Evolutionary conservation across 2,797 vertebrate species (phyloP).

Genomic region (Labeo calbasu): DNA sequence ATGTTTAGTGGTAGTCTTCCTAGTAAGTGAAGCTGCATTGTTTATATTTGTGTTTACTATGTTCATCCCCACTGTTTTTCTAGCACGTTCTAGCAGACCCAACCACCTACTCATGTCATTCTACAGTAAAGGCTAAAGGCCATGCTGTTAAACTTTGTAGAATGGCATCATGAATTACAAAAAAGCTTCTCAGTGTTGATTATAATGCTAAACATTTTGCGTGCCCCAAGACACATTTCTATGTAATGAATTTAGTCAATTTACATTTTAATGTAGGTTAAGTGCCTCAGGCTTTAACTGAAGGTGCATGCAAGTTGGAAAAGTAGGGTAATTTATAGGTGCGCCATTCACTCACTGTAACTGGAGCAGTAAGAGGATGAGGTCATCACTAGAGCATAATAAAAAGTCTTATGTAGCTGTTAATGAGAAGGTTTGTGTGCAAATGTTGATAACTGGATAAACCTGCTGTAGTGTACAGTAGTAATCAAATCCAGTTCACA

Average conservation of each 20-base stretch:
- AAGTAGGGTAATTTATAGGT: slow-evolving; percentile 28
- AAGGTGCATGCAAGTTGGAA: background rate
- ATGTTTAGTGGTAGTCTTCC: background rate
- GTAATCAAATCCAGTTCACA: background rate
- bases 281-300: background rate
- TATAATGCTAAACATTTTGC: slow-evolving; percentile 4
- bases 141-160: background rate
- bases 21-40: background rate
- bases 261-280: slow-evolving; percentile 1
- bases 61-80: background rate
- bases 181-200: background rate
- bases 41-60: background rate
- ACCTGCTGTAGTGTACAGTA: background rate
- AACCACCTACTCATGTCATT: background rate
- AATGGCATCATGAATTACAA: background rate
- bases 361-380: slow-evolving; percentile 1
- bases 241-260: slow-evolving; percentile 1
- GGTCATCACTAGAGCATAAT: background rate
- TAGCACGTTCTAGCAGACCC: background rate
- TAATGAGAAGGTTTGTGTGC: slow-evolving; percentile 28
- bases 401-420: slow-evolving; percentile 14
- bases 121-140: background rate
- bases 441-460: slow-evolving; percentile 29
- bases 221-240: background rate
- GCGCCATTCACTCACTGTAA: slow-evolving; percentile 10